Evolutionary conservation across 2,797 vertebrate species (phyloP), one percentile per base, ranked within the genome.

Genomic region (Naso thynnoides): DNA sequence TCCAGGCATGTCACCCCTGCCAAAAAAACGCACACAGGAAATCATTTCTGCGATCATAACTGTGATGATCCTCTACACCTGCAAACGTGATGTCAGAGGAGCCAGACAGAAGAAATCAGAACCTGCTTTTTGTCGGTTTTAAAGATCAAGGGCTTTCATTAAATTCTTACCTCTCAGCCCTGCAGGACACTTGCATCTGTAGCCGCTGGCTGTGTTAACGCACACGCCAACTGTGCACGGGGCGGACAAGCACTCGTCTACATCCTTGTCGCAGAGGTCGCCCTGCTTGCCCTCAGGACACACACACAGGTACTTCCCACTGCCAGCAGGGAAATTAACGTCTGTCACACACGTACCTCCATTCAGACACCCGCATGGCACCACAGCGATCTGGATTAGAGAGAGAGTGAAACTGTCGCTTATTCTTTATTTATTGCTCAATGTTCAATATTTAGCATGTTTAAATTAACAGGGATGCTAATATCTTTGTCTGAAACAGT

Each of bases 291-390:
- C 94, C 1, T 73, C 78, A 0, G 91, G 92, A 73, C 96, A 96
- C 6, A 93, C 71, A 15, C 96, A 97, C 70, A 96, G 89, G 85
- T 95, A 95, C 88, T 88, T 90, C 27, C 95, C 95, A 1, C 94
- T 93, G 70, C 96, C 96, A 0, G 95, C 93, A 0, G 96, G 95
- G 83, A 94, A 91, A 52, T 90, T 87, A 9, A 96, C 88, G 10
- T 96, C 93, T 0, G 95, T 95, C 76, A 95, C 90, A 11, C 95
- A 96, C 0, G 86, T 88, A 1, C 95, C 95, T 14, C 94, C 91
- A 0, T 83, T 92, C 59, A 83, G 85, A 81, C 95, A 97, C 19
- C 90, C 89, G 48, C 96, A 97, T 0, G 92, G 91, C 58, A 90
- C 92, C 80, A 96, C 94, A 2, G 58, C 62, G 31, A 96, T 84